phyloP scores from a whole-genome alignment of 2,113 vertebrate species.

The Melanocharis versteri region DNA sequence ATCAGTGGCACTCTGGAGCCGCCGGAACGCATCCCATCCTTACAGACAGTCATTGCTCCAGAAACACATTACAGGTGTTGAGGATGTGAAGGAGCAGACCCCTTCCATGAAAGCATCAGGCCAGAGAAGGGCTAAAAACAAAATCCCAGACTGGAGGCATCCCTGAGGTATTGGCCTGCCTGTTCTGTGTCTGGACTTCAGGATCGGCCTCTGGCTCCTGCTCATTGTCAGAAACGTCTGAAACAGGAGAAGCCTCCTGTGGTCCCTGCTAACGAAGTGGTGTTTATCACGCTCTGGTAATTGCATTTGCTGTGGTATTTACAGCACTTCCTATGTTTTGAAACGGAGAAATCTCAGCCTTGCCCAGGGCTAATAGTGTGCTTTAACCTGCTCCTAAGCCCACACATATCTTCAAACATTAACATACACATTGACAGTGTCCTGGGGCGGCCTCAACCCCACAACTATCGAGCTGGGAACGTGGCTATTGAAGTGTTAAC shows the following conservation, averaged over 20 bases:
- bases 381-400: not conserved
- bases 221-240: not conserved
- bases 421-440: not conserved
- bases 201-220: not conserved
- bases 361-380: not conserved
- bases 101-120: not conserved
- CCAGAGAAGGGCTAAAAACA: not conserved
- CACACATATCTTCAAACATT: not conserved
- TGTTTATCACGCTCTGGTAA: conserved; percentile 21
- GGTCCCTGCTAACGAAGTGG: not conserved
- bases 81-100: not conserved
- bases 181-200: not conserved
- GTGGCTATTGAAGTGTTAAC: not conserved
- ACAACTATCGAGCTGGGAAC: accelerated
- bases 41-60: not conserved
- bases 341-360: not conserved
- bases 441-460: not conserved
- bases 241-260: not conserved
- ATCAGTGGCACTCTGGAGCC: not conserved
- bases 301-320: conserved; percentile 34
- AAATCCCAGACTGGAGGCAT: not conserved
- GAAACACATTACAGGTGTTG: not conserved
- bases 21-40: accelerated
- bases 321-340: conserved; percentile 36
- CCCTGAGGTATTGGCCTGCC: not conserved